Evolutionary conservation across 1,140 invertebrate species (phyloP).

Genomic region (Pachyrhynchus sulphureomaculatus): DNA sequence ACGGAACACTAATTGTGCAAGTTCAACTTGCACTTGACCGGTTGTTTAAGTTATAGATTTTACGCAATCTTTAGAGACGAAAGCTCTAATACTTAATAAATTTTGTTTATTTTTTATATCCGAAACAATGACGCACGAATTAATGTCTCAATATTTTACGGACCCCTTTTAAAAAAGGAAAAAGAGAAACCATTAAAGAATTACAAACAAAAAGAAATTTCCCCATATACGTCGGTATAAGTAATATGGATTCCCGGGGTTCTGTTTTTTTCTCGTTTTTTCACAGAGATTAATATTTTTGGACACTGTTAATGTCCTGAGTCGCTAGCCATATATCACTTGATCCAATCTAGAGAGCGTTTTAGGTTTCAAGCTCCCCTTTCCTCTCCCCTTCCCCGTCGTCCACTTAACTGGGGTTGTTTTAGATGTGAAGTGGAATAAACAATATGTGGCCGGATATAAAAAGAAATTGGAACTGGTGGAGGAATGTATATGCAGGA

Average conservation of each 20-base stretch:
- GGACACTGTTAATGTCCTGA: constrained; percentile 53
- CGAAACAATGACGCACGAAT: too few species aligned
- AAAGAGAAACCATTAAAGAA: constrained; percentile 24
- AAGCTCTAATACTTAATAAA: too few species aligned
- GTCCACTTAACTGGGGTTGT: constrained; percentile 16
- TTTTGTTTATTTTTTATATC: too few species aligned
- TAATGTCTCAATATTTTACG: too few species aligned
- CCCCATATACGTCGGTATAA: constrained; percentile 26
- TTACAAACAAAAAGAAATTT: constrained; percentile 25
- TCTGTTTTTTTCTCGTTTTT: constrained; percentile 37
- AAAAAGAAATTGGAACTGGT: too few species aligned
- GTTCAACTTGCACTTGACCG: too few species aligned
- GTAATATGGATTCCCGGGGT: constrained; percentile 20
- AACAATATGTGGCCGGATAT: neutral
- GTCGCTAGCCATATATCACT: constrained; percentile 53
- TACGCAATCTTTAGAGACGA: too few species aligned
- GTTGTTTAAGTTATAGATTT: too few species aligned
- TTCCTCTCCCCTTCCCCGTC: neutral
- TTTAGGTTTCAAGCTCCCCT: constrained; percentile 47
- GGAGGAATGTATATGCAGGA: too few species aligned
- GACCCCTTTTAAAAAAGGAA: too few species aligned
- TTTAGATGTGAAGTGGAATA: constrained; percentile 10
- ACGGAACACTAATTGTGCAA: too few species aligned
- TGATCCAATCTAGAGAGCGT: constrained; percentile 53
- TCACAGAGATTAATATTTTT: constrained; percentile 54